Conservation (phyloP, 2,888 invertebrate species). For the Hypomecis atomaria region DNA sequence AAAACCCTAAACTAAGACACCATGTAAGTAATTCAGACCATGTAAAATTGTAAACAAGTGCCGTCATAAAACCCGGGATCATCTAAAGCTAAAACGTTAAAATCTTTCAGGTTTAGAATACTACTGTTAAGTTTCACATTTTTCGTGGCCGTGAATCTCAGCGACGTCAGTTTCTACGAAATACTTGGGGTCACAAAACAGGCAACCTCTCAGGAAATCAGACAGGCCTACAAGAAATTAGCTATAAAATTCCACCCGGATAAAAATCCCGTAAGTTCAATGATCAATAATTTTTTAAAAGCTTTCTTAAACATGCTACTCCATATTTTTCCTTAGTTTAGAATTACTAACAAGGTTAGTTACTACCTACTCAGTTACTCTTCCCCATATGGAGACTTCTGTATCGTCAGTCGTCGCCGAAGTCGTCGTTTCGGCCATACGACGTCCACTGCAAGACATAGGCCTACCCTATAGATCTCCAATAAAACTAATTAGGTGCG, state of each 20-base stretch:
- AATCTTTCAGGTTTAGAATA: conserved; percentile 60
- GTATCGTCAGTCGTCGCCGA: too few relatives aligned
- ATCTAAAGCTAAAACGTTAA: neutral
- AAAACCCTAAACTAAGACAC: conserved; percentile 2
- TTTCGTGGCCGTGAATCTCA: conserved; percentile 59
- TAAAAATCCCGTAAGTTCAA: conserved; percentile 85
- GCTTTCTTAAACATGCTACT: neutral
- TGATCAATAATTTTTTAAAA: neutral
- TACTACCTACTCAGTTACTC: too few relatives aligned
- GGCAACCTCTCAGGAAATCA: conserved; percentile 88
- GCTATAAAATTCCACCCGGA: conserved; percentile 91
- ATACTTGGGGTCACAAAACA: conserved; percentile 87
- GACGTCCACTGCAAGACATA: too few relatives aligned
- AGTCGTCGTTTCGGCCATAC: too few relatives aligned
- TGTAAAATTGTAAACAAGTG: too few relatives aligned
- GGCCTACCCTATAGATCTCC: too few relatives aligned
- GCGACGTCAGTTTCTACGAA: conserved; percentile 83
- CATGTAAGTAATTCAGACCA: conserved; percentile 43
- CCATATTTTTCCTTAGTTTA: too few relatives aligned
- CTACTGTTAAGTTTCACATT: conserved; percentile 52
- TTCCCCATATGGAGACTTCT: too few relatives aligned
- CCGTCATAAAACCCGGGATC: too few relatives aligned
- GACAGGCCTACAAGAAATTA: conserved; percentile 91
- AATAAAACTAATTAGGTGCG: too few relatives aligned
- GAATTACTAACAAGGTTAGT: too few relatives aligned